A percentile compares a stretch with the other conserved stretches of the same genome.
Evolutionary conservation across 1,140 invertebrate genomes (phyloP).

Genomic region (Papilio machaon): DNA sequence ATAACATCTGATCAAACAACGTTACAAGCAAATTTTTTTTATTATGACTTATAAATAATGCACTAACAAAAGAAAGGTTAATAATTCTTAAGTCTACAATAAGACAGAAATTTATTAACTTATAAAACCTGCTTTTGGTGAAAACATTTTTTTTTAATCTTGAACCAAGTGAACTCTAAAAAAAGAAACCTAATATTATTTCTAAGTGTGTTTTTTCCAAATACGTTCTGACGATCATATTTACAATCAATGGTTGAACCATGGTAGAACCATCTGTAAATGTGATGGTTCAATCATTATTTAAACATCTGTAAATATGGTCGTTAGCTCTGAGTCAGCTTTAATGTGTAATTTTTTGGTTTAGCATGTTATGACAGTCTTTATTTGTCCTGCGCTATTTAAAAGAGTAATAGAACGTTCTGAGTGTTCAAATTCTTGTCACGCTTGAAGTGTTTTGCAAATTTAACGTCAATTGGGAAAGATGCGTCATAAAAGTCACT

Average conservation of each 20-base stretch:
- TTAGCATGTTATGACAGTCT: background rate
- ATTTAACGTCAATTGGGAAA: conserved; percentile 42
- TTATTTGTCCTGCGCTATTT: background rate
- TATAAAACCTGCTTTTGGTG: no score
- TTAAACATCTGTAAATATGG: no score
- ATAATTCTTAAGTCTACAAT: no score
- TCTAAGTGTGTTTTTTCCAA: no score
- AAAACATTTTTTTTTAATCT: no score
- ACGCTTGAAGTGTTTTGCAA: conserved; percentile 44
- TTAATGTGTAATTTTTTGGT: background rate
- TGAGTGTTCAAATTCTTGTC: conserved; percentile 41
- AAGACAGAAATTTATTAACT: no score
- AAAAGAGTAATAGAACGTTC: background rate
- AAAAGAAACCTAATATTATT: no score
- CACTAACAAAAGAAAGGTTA: background rate
- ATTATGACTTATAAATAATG: background rate
- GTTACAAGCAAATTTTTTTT: background rate
- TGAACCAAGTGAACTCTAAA: no score
- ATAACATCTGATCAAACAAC: conserved; percentile 1
- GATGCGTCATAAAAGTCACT: conserved; percentile 31
- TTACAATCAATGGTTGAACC: no score
- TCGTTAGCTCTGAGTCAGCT: background rate
- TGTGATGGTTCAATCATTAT: no score
- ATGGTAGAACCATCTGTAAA: no score
- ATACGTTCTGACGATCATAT: no score